Conservation (phyloP, 2,113 vertebrate genomes). For the Gallinago undulata region DNA sequence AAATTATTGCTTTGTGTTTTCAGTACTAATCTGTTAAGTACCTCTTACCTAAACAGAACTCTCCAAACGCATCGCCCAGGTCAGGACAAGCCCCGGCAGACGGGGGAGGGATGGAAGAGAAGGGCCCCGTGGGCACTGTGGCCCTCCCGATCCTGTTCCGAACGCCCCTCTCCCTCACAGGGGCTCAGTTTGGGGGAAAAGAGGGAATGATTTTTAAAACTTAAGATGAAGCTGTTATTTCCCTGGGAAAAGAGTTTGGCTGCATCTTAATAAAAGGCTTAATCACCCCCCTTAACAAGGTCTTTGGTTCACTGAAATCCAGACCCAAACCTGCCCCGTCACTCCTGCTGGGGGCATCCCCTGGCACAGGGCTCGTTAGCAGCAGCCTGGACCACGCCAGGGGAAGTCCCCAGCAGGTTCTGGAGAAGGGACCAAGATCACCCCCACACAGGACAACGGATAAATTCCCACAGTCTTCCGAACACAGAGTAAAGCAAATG, state of each 20-base stretch:
- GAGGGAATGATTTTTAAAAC: constrained; percentile 62
- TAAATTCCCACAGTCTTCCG: constrained; percentile 46
- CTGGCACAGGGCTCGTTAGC: neutral
- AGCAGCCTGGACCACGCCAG: neutral
- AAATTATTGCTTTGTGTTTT: constrained; percentile 88
- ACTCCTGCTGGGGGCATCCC: constrained; percentile 5
- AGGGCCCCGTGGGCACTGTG: neutral
- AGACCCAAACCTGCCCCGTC: constrained; percentile 56
- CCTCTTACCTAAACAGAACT: constrained; percentile 75
- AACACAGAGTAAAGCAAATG: constrained; percentile 63
- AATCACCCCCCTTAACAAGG: constrained; percentile 58
- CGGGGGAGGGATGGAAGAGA: neutral
- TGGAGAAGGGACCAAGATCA: constrained; percentile 54
- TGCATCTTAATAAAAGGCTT: constrained; percentile 71
- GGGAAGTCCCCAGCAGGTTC: constrained; percentile 25
- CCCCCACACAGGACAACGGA: constrained; percentile 21
- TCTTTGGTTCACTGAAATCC: constrained; percentile 65
- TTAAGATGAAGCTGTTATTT: constrained; percentile 73
- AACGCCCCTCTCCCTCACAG: constrained; percentile 23
- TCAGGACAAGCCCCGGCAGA: constrained; percentile 17
- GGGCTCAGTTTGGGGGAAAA: constrained; percentile 53
- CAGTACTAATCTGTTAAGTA: constrained; percentile 77
- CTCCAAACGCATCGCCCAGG: constrained; percentile 71
- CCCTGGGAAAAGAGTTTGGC: constrained; percentile 71
- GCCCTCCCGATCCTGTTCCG: constrained; percentile 37